Base-by-base conservation (phyloP, 2,797 vertebrate species). In the Acanthopagrus latus region DNA sequence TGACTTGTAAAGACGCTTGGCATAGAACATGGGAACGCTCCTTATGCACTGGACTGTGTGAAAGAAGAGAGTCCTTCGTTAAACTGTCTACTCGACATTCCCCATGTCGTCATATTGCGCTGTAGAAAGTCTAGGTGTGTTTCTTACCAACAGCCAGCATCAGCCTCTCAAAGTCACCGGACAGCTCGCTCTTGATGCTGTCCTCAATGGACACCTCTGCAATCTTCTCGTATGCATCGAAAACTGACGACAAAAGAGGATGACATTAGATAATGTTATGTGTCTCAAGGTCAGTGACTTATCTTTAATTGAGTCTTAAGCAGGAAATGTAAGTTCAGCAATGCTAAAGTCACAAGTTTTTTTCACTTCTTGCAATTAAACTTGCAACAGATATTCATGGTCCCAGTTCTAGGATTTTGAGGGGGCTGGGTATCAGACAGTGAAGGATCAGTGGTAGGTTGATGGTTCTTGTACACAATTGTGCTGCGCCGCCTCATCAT, bases 141-240 rank as follows among this genome's bases (percentile, higher is more conserved):
- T 68, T 81, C 97, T 55, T 94, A 99, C 98, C 98, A 58, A 99
- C 96, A 0, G 98, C 96, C 89, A 99, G 86, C 98, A 99, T 99
- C 76, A 99, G 94, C 87, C 96, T 96, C 93, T 99, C 97, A 25
- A 99, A 97, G 93, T 99, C 97, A 38, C 98, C 98, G 0, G 98
- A 99, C 62, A 99, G 95, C 89, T 99, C 98, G 0, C 67, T 95
- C 64, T 97, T 96, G 80, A 99, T 97, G 91, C 97, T 99, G 82
- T 97, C 95, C 86, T 99, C 98, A 0, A 99, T 96, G 0, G 95
- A 94, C 82, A 94, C 95, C 87, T 97, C 97, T 0, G 96, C 92
- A 73, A 96, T 95, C 94, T 95, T 97, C 93, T 97, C 93, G 57
- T 98, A 99, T 23, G 96, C 96, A 4, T 99, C 97, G 75, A 99